These are phyloP conservation scores for Lepilemur septentrionalis DNA, from an alignment of 2,797 vertebrate genomes.

Conservation along the genomic window DNA sequence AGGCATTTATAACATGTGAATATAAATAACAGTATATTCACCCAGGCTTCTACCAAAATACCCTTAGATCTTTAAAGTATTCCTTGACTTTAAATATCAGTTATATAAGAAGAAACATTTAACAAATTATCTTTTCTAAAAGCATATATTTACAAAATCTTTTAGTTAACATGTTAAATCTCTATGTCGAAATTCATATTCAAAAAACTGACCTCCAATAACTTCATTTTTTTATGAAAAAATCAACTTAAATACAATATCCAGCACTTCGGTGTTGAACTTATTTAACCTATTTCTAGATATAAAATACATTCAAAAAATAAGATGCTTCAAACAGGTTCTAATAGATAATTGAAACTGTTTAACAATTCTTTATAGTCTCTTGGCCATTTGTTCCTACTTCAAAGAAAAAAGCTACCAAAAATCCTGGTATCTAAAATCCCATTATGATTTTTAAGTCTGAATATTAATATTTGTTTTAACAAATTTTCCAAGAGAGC, in stretches of 20 bases:
- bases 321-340: background rate
- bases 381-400: constrained; percentile 27
- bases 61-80: background rate
- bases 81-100: constrained; percentile 15
- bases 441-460: background rate
- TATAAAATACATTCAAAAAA: constrained; percentile 16
- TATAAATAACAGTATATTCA: constrained; percentile 35
- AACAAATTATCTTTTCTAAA: background rate
- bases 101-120: background rate
- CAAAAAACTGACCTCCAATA: background rate
- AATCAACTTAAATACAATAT: constrained; percentile 18
- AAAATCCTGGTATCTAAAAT: constrained; percentile 41
- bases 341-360: background rate
- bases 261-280: background rate
- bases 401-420: constrained; percentile 24
- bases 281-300: constrained; percentile 18
- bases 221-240: background rate
- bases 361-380: background rate
- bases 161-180: background rate
- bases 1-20: constrained; percentile 16
- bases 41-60: constrained; percentile 13
- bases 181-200: constrained; percentile 15
- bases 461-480: background rate
- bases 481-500: background rate
- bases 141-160: background rate